Base-by-base conservation (phyloP, 35 echinoderm and acorn worm species). In the Ophiothrix spiculata region DNA sequence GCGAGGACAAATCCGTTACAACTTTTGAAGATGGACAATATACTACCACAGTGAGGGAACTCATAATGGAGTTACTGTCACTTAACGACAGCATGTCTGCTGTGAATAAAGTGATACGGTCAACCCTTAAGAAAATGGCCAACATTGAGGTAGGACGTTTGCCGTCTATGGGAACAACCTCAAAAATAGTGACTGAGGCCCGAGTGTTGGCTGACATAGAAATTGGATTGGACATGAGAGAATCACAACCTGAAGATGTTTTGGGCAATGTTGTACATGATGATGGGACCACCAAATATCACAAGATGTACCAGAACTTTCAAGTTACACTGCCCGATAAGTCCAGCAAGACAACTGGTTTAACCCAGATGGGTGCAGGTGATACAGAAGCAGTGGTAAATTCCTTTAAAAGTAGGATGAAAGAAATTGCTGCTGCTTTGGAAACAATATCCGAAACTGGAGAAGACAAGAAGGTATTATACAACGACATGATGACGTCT, bases 271-370 rank as follows among this genome's bases (percentile, higher is more conserved):
- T 40, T 19, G 73, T 93, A 36, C 91, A 88, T 75, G 79, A 80
- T 13, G 91, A 93, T 74, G 91, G 85, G 8, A 93, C 85, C 0
- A 93, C 74, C 29, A 93, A 93, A 35, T 89, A 46, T 64, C 91
- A 89, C 21, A 79, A 81, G 56, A 84, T 86, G 16, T 89, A 89
- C 39, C 91, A 89, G 40, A 85, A 88, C 56, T 93, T 88, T 28
- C 91, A 93, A 35, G 77, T 93, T 1, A 93, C 91, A 11, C 74
- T 93, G 21, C 32, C 81, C 4, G 81, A 85, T 93, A 82, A 82
- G 0, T 81, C 37, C 8, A 34, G 36, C 25, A 23, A 81, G 19
- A 88, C 86, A n/a, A 33, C 86, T 12, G 82, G 79, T 0, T 40
- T 88, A 1, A 38, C 0, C 23, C 74, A 83, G 35, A 77, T 88